Conservation (phyloP, 2,797 vertebrate genomes). For the Tapirus indicus region DNA sequence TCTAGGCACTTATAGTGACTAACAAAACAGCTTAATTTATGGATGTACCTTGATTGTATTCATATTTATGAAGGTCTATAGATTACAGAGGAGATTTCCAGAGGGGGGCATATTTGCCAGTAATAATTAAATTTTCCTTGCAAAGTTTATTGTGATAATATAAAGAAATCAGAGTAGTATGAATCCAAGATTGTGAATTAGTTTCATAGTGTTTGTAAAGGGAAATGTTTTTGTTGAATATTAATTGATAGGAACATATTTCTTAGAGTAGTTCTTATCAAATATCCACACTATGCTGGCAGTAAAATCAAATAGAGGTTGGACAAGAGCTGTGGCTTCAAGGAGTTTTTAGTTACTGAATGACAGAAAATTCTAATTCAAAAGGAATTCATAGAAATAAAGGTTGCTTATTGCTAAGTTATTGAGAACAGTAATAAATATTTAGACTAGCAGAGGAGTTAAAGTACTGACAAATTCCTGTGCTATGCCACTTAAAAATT, state of each 20-base stretch:
- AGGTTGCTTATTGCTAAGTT: neutral
- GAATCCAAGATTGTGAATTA: conserved; percentile 3
- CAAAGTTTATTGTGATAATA: conserved; percentile 20
- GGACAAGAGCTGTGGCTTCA: conserved; percentile 19
- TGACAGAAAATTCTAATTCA: conserved; percentile 38
- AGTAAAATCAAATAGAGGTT: neutral
- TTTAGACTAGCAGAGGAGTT: neutral
- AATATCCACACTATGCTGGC: neutral
- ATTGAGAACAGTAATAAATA: neutral
- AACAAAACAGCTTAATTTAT: conserved; percentile 28
- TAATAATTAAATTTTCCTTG: conserved; percentile 47
- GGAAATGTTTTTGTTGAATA: conserved; percentile 50
- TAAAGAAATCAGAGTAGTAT: conserved; percentile 20
- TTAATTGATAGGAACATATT: neutral
- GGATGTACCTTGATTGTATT: neutral
- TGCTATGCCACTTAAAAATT: conserved; percentile 35
- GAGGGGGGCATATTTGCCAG: neutral
- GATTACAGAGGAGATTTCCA: conserved; percentile 13
- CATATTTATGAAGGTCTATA: neutral
- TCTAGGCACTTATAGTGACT: neutral
- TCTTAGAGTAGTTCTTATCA: conserved; percentile 34
- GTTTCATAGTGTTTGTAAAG: conserved; percentile 48
- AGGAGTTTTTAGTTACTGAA: conserved; percentile 43
- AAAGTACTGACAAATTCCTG: neutral
- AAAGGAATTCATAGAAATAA: conserved; percentile 30